Percentiles rank a stretch among this genome's conserved stretches.
Evolutionary conservation across 2,113 vertebrate genomes (phyloP).

Genomic region (Struthidea cinerea): DNA sequence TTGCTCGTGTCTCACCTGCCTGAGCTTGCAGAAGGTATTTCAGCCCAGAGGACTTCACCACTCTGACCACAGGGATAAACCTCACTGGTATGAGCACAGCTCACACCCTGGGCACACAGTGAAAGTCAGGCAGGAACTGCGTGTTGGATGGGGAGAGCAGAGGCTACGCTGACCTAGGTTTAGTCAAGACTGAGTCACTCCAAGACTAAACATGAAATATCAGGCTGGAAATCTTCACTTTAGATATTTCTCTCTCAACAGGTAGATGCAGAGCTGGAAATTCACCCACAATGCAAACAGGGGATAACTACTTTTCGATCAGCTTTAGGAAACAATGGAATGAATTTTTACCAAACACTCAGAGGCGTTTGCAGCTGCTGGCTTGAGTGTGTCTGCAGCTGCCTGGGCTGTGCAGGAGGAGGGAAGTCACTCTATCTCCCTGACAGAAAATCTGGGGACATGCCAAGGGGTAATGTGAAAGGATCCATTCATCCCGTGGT

Average conservation of each 20-base stretch:
- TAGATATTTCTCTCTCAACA: background rate
- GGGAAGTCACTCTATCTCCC: background rate
- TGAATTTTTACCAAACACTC: background rate
- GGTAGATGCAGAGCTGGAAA: background rate
- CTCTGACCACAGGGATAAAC: background rate
- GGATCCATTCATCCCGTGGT: background rate
- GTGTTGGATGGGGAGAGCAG: background rate
- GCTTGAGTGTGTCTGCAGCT: background rate
- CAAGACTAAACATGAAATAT: background rate
- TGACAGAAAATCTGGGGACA: background rate
- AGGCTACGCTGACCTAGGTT: rapidly evolving
- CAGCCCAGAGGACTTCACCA: background rate
- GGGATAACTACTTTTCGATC: background rate
- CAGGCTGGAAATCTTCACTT: background rate
- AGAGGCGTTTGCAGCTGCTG: background rate
- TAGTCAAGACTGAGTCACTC: background rate
- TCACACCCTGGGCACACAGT: background rate
- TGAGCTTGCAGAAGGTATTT: background rate
- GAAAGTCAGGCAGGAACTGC: rapidly evolving
- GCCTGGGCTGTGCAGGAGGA: background rate
- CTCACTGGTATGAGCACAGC: background rate
- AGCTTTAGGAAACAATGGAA: background rate
- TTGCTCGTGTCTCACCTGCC: background rate
- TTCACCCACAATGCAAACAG: background rate
- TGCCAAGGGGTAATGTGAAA: background rate